Base-by-base conservation (phyloP, 2,888 invertebrate genomes). In the Gandaritis pyraliata region DNA sequence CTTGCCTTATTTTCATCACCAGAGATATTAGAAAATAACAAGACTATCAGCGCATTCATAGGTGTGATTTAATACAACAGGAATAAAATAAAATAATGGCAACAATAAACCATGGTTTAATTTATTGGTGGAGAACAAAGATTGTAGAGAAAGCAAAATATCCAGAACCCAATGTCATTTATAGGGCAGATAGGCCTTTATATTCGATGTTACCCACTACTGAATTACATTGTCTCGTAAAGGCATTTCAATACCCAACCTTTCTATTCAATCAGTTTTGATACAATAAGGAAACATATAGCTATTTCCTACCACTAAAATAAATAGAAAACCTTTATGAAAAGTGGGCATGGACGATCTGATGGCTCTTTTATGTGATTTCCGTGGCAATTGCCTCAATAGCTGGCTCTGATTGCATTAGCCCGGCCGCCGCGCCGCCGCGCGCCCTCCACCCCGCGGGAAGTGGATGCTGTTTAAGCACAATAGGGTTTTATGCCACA, bases 351-450 rank as follows among this genome's bases (percentile, higher is more conserved):
- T 62, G 61, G 62, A 63, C 66, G 72, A 62, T 68, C 67, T 69
- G 69, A 75, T 72, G 73, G 75, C 70, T 72, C 75, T 71, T 81
- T 85, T 82, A 83, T 80, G 74, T 76, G 78, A 83, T 83, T 83
- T 80, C 72, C 77, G 74, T 75, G 74, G 76, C 81, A 83, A 83
- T 85, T 79, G 81, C 78, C 72, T 77, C 79, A 80, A 83, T 78
- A 76, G 78, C 74, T 71, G 68, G 69, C 66, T 64, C 73, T 83
- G 80, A 85, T 85, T 83, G 78, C 76, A 77, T 85, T 84, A 84
- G 78, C 75, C 72, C 72, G n/a, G 33, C 8, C 33, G 33, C 23
- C 23, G 1, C 33, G 33, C 66, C 73, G 68, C 71, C 74, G 5
- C 8, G 72, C 74, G 72, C 75, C 75, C 71, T 13, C 73, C 74